A percentile compares a stretch with the other conserved stretches of the same genome.
phyloP scores from a whole-genome alignment of 2,888 invertebrate genomes.

The Nebria salina region DNA sequence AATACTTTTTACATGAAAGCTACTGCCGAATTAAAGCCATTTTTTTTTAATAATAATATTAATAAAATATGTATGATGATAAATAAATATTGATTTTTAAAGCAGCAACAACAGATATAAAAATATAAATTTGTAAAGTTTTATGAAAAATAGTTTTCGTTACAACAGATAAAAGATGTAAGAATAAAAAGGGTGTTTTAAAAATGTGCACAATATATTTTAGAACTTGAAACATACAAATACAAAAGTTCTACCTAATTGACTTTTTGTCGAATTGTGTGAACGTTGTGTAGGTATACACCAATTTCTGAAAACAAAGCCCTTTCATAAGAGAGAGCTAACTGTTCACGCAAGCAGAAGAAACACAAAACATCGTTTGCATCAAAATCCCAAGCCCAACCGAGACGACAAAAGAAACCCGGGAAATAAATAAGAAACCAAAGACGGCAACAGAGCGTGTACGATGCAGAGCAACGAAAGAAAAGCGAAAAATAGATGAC shows the following conservation, averaged over 20 bases:
- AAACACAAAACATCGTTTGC: constrained; percentile 1
- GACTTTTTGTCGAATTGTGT: neutral
- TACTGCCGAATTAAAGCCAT: no score
- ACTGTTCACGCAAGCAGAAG: constrained; percentile 1
- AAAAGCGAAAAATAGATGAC: neutral
- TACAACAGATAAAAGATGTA: no score
- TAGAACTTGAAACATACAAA: no score
- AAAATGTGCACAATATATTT: no score
- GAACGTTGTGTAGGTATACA: neutral
- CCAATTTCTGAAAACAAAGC: neutral
- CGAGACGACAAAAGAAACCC: constrained; percentile 1
- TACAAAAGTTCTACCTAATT: neutral
- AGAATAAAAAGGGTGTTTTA: no score
- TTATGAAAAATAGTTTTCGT: no score
- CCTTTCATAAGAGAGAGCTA: neutral
- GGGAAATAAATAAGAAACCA: constrained; percentile 1
- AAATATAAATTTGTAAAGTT: no score
- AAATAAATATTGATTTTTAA: no score
- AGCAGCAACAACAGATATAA: no score
- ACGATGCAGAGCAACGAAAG: neutral
- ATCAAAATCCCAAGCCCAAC: constrained; percentile 1
- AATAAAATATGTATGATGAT: no score
- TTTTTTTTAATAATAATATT: no score
- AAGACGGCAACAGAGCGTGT: neutral
- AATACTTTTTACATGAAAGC: no score